Conservation (phyloP, 2,888 invertebrate genomes). For the Apomyelois bistriatella region DNA sequence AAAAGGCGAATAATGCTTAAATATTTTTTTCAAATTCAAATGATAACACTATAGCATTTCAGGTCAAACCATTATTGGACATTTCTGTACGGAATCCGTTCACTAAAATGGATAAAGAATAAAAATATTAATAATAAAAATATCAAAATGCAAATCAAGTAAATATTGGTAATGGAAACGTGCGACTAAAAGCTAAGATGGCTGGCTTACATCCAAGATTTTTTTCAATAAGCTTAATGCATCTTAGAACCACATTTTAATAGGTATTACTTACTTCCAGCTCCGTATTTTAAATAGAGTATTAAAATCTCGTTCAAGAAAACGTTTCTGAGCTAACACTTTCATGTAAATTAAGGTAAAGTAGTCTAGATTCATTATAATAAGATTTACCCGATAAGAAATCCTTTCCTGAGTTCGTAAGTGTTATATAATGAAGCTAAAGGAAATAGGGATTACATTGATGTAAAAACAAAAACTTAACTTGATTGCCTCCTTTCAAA, state of each 20-base stretch:
- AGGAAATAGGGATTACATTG: not conserved
- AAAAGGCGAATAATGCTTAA: too few relatives aligned
- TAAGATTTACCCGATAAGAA: conserved; percentile 31
- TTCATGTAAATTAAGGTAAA: conserved; percentile 60
- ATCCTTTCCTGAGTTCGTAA: conserved; percentile 4
- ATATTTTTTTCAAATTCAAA: too few relatives aligned
- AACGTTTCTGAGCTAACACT: conserved; percentile 48
- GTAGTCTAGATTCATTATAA: conserved; percentile 53
- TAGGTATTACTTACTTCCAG: conserved; percentile 10
- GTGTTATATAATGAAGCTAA: conserved; percentile 8
- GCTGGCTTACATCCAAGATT: conserved; percentile 7
- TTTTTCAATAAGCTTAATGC: conserved; percentile 14
- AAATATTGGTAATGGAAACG: conserved; percentile 5
- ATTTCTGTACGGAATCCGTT: too few relatives aligned
- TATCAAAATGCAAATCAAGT: conserved; percentile 9
- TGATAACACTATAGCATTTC: too few relatives aligned
- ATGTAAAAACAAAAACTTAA: not conserved
- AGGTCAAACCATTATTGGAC: too few relatives aligned
- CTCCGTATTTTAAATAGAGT: conserved; percentile 10
- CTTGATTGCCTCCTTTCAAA: not conserved
- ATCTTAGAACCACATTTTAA: conserved; percentile 12
- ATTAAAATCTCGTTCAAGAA: conserved; percentile 52
- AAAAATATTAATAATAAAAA: too few relatives aligned
- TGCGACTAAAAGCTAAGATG: conserved; percentile 6
- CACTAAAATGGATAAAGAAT: too few relatives aligned